Percentiles rank a stretch among this genome's conserved stretches.
These are phyloP conservation scores for Borostomias antarcticus DNA, from an alignment of 2,797 vertebrate species.

Conservation along the genomic window DNA sequence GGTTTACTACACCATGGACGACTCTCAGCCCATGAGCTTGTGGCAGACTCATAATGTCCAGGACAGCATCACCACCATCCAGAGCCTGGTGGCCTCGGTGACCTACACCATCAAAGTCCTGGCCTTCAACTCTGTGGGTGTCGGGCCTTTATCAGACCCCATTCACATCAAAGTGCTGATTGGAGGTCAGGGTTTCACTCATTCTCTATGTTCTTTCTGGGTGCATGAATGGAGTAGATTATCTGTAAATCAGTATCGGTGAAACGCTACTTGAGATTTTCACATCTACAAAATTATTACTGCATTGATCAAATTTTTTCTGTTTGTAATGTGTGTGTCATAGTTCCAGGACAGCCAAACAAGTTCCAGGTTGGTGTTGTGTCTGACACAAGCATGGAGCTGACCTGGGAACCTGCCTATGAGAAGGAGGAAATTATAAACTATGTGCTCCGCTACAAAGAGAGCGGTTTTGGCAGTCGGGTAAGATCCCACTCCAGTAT, in stretches of 20 bases:
- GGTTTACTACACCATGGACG: slow-evolving; percentile 83
- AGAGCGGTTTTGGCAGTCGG: slow-evolving; percentile 81
- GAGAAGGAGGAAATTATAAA: slow-evolving; percentile 91
- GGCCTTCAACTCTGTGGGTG: slow-evolving; percentile 84
- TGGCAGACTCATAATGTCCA: slow-evolving; percentile 86
- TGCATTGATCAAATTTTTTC: slow-evolving; percentile 18
- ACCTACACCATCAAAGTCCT: slow-evolving; percentile 82
- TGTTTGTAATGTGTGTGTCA: slow-evolving; percentile 9
- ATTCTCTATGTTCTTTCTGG: too few species aligned
- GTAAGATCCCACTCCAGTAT: slow-evolving; percentile 66
- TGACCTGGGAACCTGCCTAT: slow-evolving; percentile 91
- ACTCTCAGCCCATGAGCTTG: slow-evolving; percentile 77
- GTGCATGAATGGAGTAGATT: too few species aligned
- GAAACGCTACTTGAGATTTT: too few species aligned
- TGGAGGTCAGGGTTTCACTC: too few species aligned
- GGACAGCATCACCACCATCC: slow-evolving; percentile 81
- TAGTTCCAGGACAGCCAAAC: slow-evolving; percentile 88
- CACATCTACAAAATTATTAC: too few species aligned
- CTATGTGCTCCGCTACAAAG: slow-evolving; percentile 91
- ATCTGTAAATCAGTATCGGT: too few species aligned
- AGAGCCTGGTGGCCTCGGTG: slow-evolving; percentile 77
- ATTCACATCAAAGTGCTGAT: slow-evolving; percentile 85
- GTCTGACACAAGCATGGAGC: slow-evolving; percentile 88
- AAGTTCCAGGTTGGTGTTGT: slow-evolving; percentile 92
- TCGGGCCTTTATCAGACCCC: slow-evolving; percentile 81